Evolutionary conservation across 2,113 vertebrate genomes (phyloP).

Genomic region (Dicrurus megarhynchus): DNA sequence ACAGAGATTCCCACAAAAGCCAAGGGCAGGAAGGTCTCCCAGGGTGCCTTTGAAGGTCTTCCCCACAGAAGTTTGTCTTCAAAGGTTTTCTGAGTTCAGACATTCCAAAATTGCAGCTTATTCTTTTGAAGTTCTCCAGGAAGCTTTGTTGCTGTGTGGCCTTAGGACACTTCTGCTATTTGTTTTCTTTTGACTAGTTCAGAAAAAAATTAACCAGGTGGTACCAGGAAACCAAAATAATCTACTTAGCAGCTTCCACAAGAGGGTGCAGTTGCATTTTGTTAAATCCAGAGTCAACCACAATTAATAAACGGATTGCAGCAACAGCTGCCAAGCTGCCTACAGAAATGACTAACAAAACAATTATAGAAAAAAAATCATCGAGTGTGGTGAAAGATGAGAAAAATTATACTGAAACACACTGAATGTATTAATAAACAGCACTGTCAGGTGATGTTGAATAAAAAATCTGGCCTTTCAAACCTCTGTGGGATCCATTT

Average conservation of each 20-base stretch:
- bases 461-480: background rate
- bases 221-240: background rate
- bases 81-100: background rate
- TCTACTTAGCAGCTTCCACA: background rate
- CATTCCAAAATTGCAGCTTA: background rate
- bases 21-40: background rate
- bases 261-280: constrained; percentile 52
- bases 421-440: background rate
- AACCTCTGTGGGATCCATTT: background rate
- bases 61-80: background rate
- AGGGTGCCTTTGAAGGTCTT: constrained; percentile 3
- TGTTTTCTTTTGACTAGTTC: constrained; percentile 7
- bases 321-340: background rate
- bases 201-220: background rate
- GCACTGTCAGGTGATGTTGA: background rate
- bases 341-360: constrained; percentile 16
- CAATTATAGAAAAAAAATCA: background rate
- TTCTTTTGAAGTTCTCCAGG: background rate
- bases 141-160: constrained; percentile 16
- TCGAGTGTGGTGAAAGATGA: background rate
- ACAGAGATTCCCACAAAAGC: background rate
- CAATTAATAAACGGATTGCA: background rate
- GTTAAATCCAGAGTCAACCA: background rate
- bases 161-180: constrained; percentile 12
- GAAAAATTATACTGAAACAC: background rate